Percentiles rank a stretch among this genome's conserved stretches.
Evolutionary conservation across 1,140 invertebrate genomes (phyloP).

Genomic region (Macrotrachela quadricornifera): DNA sequence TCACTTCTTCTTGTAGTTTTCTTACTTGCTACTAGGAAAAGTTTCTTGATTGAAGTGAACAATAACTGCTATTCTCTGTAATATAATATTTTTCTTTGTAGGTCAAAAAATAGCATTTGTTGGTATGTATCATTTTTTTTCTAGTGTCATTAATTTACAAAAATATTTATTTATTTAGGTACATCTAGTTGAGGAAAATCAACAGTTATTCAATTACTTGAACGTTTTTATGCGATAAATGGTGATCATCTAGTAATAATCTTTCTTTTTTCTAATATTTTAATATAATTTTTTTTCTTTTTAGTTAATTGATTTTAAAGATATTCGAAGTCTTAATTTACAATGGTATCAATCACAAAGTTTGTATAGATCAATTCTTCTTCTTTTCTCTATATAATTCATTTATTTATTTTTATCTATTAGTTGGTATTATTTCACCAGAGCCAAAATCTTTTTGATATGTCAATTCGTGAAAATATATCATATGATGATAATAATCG

Average conservation of each 20-base stretch:
- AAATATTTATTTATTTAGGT: constrained; percentile 38
- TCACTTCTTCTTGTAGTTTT: too few species aligned
- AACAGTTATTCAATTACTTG: constrained; percentile 46
- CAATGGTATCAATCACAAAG: constrained; percentile 37
- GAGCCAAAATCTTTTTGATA: constrained; percentile 67
- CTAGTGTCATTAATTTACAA: too few species aligned
- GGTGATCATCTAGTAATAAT: constrained; percentile 25
- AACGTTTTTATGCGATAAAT: constrained; percentile 46
- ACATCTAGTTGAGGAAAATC: constrained; percentile 64
- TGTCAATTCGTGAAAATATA: constrained; percentile 64
- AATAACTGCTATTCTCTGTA: too few species aligned
- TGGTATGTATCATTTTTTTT: constrained; percentile 27
- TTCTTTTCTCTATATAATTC: too few species aligned
- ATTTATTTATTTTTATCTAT: too few species aligned
- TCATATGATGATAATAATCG: constrained; percentile 56
- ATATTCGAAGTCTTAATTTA: constrained; percentile 18
- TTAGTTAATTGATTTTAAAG: constrained; percentile 10
- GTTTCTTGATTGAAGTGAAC: too few species aligned
- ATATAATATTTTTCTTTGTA: too few species aligned
- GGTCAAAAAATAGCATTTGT: constrained; percentile 18
- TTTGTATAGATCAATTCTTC: constrained; percentile 34
- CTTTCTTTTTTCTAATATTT: too few species aligned
- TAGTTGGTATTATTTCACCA: constrained; percentile 35
- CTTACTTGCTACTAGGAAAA: too few species aligned
- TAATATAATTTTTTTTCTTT: too few species aligned